A percentile compares a stretch with the other conserved stretches of the same genome.
Conservation (phyloP, 2,113 vertebrate genomes). For the Ophthalmolycus amberensis region DNA sequence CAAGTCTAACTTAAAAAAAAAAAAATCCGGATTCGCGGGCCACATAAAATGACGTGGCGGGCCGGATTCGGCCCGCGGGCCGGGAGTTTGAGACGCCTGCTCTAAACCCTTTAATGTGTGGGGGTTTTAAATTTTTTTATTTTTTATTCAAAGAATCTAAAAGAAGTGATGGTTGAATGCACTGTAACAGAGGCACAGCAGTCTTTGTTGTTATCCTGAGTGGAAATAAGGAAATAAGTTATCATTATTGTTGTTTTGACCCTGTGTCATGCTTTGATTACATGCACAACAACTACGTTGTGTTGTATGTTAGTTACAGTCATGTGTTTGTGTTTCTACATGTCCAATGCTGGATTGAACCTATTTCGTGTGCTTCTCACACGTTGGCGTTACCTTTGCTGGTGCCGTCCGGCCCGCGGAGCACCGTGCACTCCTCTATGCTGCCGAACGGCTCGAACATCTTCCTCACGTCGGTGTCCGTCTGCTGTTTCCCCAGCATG, state of each 20-base stretch:
- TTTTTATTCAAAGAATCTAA: conserved; percentile 3
- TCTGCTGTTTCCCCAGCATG: conserved; percentile 96
- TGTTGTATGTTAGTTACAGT: not conserved
- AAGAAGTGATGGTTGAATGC: not conserved
- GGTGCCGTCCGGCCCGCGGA: conserved; percentile 95
- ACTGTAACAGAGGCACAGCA: not conserved
- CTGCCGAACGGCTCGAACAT: conserved; percentile 96
- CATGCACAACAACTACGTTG: not conserved
- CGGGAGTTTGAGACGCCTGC: no score
- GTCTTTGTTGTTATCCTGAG: not conserved
- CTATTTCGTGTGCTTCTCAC: not conserved
- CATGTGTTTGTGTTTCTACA: not conserved
- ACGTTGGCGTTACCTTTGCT: conserved; percentile 90
- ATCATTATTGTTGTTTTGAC: not conserved
- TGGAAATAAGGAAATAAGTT: not conserved
- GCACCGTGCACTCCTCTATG: conserved; percentile 97
- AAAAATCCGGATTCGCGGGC: no score
- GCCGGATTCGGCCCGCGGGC: no score
- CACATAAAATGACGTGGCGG: no score
- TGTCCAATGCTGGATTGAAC: not conserved
- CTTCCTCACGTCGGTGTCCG: conserved; percentile 93
- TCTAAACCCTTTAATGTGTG: not conserved
- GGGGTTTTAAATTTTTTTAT: not conserved
- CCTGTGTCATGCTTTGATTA: not conserved
- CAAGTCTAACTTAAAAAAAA: no score